Conservation (phyloP, 2,888 invertebrate genomes). For the Torymus aiolomorphi region DNA sequence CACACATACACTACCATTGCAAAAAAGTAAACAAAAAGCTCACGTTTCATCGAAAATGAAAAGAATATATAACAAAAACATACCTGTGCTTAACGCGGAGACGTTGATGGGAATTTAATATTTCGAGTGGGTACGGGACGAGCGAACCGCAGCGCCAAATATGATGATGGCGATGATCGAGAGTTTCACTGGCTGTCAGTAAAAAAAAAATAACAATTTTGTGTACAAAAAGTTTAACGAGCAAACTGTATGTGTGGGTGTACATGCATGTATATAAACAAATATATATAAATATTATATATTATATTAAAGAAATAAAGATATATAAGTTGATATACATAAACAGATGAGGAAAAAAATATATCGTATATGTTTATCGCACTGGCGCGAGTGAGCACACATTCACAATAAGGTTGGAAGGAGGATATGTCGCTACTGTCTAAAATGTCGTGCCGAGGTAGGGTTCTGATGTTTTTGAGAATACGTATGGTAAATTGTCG, state of each 20-base stretch:
- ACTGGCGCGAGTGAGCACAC: conserved; percentile 43
- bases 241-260: conserved; percentile 58
- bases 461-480: no score
- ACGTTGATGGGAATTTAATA: conserved; percentile 3
- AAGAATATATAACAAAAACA: conserved; percentile 17
- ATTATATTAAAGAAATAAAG: conserved; percentile 33
- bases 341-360: conserved; percentile 10
- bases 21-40: background rate
- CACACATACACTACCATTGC: background rate
- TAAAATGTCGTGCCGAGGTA: conserved; percentile 6
- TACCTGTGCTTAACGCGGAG: conserved; percentile 34
- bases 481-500: no score
- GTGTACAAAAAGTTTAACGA: conserved; percentile 55
- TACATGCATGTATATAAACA: conserved; percentile 58
- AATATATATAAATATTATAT: conserved; percentile 34
- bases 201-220: conserved; percentile 35
- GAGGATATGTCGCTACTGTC: conserved; percentile 30
- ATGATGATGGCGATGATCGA: conserved; percentile 4
- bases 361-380: conserved; percentile 51
- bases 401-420: background rate
- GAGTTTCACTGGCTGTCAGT: conserved; percentile 41
- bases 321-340: conserved; percentile 41
- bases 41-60: background rate
- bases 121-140: conserved; percentile 31
- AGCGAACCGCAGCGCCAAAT: conserved; percentile 55